phyloP scores from a whole-genome alignment of 2,797 vertebrate genomes.

The Adelosebastes latens region DNA sequence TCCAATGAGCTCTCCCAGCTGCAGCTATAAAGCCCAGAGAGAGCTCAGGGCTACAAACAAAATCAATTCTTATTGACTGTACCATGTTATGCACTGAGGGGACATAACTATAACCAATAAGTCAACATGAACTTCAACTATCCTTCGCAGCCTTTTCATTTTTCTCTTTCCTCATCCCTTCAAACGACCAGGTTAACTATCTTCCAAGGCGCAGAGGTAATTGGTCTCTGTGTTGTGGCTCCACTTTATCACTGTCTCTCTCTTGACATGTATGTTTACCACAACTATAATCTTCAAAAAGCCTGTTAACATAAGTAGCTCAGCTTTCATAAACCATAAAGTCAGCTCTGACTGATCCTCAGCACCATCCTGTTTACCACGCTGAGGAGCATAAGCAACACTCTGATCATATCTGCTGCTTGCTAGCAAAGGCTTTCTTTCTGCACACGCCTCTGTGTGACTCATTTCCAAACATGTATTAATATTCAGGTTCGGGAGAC shows the following conservation, averaged over 20 bases:
- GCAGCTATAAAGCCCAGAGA: slow-evolving; percentile 48
- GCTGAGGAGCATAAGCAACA: slow-evolving; percentile 72
- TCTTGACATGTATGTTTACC: slow-evolving; percentile 87
- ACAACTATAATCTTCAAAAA: slow-evolving; percentile 88
- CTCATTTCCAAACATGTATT: slow-evolving; percentile 77
- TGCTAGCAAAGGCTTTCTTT: slow-evolving; percentile 71
- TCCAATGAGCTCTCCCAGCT: slow-evolving; percentile 49
- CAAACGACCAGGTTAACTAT: slow-evolving; percentile 72
- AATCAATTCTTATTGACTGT: slow-evolving; percentile 72
- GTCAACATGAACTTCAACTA: slow-evolving; percentile 31
- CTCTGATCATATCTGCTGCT: slow-evolving; percentile 82
- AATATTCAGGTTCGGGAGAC: slow-evolving; percentile 77
- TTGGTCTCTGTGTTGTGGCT: slow-evolving; percentile 75
- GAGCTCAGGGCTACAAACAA: slow-evolving; percentile 50
- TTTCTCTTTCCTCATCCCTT: slow-evolving; percentile 38
- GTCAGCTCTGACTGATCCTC: slow-evolving; percentile 84
- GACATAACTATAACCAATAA: slow-evolving; percentile 51
- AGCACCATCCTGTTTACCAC: slow-evolving; percentile 83
- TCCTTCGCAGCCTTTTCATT: slow-evolving; percentile 12
- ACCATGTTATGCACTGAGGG: slow-evolving; percentile 37
- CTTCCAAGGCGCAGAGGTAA: slow-evolving; percentile 67
- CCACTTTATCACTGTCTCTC: slow-evolving; percentile 74
- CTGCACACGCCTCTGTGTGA: slow-evolving; percentile 62
- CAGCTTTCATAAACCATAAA: slow-evolving; percentile 85
- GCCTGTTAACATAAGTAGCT: slow-evolving; percentile 90